Percentiles rank a stretch among this genome's conserved stretches.
These are phyloP conservation scores for Drosophila tsacasi DNA, from an alignment of 1,140 invertebrate genomes.

Conservation along the genomic window DNA sequence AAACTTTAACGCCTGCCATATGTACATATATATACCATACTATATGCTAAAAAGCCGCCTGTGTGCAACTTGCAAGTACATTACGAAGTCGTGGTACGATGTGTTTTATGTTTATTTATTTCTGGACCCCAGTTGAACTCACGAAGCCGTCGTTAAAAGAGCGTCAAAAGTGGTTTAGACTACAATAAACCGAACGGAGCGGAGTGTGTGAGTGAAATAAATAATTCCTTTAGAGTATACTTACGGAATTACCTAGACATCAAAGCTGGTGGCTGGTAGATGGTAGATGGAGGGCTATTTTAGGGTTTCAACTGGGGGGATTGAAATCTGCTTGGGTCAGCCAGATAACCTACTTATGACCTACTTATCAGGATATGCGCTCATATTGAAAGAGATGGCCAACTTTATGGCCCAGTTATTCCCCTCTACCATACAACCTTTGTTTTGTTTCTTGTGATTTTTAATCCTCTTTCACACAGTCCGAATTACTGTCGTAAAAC, in stretches of 20 bases:
- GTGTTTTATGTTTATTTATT: conserved; percentile 62
- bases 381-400: conserved; percentile 5
- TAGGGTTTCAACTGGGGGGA: conserved; percentile 13
- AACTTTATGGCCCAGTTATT: conserved; percentile 22
- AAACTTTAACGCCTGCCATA: conserved; percentile 51
- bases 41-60: conserved; percentile 51
- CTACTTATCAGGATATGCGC: conserved; percentile 21
- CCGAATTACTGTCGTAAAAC: conserved; percentile 33
- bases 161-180: conserved; percentile 53
- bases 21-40: not conserved
- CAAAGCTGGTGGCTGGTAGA: conserved; percentile 15
- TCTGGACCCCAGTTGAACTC: conserved; percentile 26
- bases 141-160: conserved; percentile 55
- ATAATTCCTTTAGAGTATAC: conserved; percentile 35
- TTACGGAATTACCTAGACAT: conserved; percentile 35
- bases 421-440: not conserved
- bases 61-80: conserved; percentile 26
- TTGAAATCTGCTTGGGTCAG: conserved; percentile 46
- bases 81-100: conserved; percentile 40
- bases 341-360: conserved; percentile 42
- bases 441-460: conserved; percentile 25
- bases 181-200: conserved; percentile 11
- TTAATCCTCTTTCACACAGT: conserved; percentile 30
- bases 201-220: conserved; percentile 40
- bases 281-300: conserved; percentile 13